Evolutionary conservation across 1,140 invertebrate species (phyloP).

Genomic region (Platorchestia sp.): DNA sequence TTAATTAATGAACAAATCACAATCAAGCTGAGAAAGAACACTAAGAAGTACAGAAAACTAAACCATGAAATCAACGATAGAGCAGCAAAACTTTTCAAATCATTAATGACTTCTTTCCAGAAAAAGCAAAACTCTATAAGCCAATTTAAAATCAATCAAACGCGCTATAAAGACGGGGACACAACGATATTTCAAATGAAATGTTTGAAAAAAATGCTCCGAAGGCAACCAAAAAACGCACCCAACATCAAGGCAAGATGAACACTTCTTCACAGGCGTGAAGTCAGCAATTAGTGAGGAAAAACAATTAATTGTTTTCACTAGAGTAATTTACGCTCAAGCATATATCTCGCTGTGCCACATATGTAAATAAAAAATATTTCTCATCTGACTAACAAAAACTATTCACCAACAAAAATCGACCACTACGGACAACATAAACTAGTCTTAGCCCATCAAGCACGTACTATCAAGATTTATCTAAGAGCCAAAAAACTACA

Average conservation of each 20-base stretch:
- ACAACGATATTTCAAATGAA: background rate
- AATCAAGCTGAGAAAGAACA: background rate
- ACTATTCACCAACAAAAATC: background rate
- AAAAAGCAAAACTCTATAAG: background rate
- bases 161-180: background rate
- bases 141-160: background rate
- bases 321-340: background rate
- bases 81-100: background rate
- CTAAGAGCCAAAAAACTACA: background rate
- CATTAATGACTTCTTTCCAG: background rate
- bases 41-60: background rate
- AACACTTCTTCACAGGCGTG: too few relatives aligned
- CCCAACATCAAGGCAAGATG: background rate
- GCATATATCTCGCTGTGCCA: background rate
- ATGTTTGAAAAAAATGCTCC: background rate
- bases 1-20: background rate
- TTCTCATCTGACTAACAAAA: background rate
- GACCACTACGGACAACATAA: background rate
- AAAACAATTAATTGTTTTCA: background rate
- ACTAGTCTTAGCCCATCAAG: background rate
- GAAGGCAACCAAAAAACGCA: background rate
- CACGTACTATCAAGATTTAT: background rate
- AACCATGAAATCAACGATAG: background rate
- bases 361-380: background rate
- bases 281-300: background rate